A percentile compares a stretch with the other conserved stretches of the same genome.
Evolutionary conservation across 1,140 invertebrate species (phyloP).

Genomic region (Aphidius gifuensis): DNA sequence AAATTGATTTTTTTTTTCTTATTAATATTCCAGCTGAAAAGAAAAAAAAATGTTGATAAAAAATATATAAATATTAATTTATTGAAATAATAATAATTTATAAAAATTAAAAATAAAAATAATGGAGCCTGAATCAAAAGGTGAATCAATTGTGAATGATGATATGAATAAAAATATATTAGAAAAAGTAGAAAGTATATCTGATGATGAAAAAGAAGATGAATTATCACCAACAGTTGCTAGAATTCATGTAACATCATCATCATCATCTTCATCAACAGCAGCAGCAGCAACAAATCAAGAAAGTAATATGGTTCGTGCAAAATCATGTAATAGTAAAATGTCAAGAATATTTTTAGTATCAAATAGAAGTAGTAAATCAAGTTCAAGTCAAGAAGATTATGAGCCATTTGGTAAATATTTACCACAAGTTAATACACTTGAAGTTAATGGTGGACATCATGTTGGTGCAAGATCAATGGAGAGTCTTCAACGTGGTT

Average conservation of each 20-base stretch:
- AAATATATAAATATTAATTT: no score
- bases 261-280: neutral
- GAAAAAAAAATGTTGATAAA: no score
- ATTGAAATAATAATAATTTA: neutral
- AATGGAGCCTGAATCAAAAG: no score
- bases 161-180: neutral
- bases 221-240: constrained; percentile 5
- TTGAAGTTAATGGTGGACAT: constrained; percentile 54
- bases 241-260: constrained; percentile 14
- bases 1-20: no score
- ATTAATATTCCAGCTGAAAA: no score
- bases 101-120: neutral
- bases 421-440: constrained; percentile 51
- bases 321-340: no score
- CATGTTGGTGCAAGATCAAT: constrained; percentile 67
- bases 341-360: constrained; percentile 54
- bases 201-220: constrained; percentile 1
- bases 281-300: neutral
- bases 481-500: constrained; percentile 60
- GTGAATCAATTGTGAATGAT: neutral
- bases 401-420: constrained; percentile 58
- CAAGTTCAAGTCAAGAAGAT: constrained; percentile 69
- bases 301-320: neutral
- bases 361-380: constrained; percentile 63
- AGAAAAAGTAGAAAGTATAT: neutral